Conservation (phyloP, 2,113 vertebrate genomes). For the Rhabdomys dilectus region DNA sequence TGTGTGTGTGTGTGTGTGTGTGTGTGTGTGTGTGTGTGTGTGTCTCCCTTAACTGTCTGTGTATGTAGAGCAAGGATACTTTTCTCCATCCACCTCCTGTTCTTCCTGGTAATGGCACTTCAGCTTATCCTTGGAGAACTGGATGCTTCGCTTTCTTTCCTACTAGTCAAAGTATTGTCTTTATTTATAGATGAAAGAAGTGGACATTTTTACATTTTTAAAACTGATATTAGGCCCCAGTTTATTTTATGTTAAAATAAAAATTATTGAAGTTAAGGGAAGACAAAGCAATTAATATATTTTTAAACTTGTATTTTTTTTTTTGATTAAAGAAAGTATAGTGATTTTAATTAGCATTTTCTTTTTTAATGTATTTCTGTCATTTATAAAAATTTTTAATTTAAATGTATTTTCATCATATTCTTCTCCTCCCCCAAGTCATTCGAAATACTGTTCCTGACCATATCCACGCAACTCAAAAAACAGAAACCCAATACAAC, state of each 20-base stretch:
- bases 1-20: background rate
- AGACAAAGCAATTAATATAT: background rate
- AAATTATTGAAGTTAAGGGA: background rate
- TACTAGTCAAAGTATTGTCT: background rate
- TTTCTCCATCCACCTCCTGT: background rate
- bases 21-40: too few relatives aligned
- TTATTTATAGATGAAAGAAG: background rate
- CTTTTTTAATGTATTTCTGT: background rate
- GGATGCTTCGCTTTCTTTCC: background rate
- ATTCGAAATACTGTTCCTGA: background rate
- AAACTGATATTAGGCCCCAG: background rate
- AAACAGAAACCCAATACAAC: background rate
- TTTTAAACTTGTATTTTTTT: background rate
- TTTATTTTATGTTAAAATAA: slow-evolving; percentile 6
- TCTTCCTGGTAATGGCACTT: background rate
- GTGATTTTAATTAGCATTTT: background rate
- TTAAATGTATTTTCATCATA: background rate
- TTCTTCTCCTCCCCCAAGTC: background rate
- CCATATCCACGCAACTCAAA: background rate
- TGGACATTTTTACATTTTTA: background rate
- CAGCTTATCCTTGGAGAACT: background rate
- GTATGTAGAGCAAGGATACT: background rate
- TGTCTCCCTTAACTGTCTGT: too few relatives aligned
- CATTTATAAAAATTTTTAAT: background rate
- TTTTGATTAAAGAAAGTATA: background rate